A percentile compares a stretch with the other conserved stretches of the same genome.
Evolutionary conservation across 64 coral and sea anemone species (phyloP).

Genomic region (Stichodactyla helianthus): DNA sequence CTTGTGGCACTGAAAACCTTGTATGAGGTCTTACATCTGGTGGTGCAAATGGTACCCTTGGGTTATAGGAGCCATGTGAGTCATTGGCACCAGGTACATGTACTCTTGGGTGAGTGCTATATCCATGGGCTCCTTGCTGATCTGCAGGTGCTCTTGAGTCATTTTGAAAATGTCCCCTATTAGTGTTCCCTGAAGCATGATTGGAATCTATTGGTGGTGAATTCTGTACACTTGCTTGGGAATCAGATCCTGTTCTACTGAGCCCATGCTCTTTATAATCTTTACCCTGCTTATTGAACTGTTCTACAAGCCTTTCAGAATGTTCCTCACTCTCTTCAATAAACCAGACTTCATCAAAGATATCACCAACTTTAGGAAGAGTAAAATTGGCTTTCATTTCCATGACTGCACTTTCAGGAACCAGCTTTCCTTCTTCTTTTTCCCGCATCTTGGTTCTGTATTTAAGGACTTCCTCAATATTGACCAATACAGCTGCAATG

Average conservation of each 20-base stretch:
- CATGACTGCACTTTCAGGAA: constrained; percentile 77
- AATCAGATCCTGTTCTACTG: neutral
- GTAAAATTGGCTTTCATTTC: constrained; percentile 96
- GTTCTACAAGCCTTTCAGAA: constrained; percentile 54
- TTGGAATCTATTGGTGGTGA: neutral
- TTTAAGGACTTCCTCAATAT: constrained; percentile 57
- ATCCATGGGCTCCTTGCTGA: neutral
- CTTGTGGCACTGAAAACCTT: neutral
- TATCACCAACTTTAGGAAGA: constrained; percentile 73
- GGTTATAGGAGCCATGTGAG: neutral
- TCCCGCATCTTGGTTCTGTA: constrained; percentile 58
- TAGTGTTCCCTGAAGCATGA: neutral
- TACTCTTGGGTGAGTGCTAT: neutral
- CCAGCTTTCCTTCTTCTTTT: constrained; percentile 69
- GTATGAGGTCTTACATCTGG: neutral
- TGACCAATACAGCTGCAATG: constrained; percentile 81
- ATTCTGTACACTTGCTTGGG: neutral
- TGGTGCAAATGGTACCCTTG: neutral
- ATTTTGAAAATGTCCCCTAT: neutral
- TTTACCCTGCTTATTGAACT: constrained; percentile 69
- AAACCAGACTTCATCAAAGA: constrained; percentile 92
- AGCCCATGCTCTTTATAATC: constrained; percentile 50
- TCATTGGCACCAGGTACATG: neutral
- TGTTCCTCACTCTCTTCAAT: constrained; percentile 67
- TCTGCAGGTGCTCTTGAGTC: neutral